Evolutionary conservation across 1,140 invertebrate genomes (phyloP).

Genomic region (Maniola jurtina): DNA sequence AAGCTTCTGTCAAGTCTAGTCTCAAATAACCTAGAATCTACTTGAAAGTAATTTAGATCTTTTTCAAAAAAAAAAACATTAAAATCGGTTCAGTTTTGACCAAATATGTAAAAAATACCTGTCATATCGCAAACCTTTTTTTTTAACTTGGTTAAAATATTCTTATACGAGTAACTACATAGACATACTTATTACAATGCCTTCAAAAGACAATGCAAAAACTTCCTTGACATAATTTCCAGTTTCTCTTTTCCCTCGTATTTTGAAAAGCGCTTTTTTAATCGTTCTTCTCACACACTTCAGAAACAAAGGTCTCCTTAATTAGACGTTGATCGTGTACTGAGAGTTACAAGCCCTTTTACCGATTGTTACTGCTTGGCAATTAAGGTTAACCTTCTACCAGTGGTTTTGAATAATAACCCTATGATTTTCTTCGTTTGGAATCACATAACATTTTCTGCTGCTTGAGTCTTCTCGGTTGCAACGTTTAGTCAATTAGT

Average conservation of each 20-base stretch:
- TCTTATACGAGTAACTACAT: not conserved
- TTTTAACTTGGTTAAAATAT: too few species aligned
- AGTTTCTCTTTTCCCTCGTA: constrained; percentile 15
- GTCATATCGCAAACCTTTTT: too few species aligned
- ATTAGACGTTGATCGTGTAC: constrained; percentile 15
- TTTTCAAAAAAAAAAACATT: too few species aligned
- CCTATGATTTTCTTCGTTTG: not conserved
- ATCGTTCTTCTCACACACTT: constrained; percentile 15
- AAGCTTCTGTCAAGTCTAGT: too few species aligned
- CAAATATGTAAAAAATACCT: too few species aligned
- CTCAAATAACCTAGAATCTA: too few species aligned
- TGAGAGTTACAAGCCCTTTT: constrained; percentile 13
- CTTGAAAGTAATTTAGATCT: too few species aligned
- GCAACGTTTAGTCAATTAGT: too few species aligned
- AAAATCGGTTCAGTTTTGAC: too few species aligned
- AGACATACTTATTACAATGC: not conserved
- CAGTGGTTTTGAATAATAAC: not conserved
- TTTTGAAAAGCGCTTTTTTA: constrained; percentile 17
- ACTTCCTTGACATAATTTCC: constrained; percentile 23
- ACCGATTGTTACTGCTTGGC: not conserved
- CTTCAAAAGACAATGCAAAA: not conserved
- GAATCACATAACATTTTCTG: too few species aligned
- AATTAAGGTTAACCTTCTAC: not conserved
- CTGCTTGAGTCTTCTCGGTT: too few species aligned
- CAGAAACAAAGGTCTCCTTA: constrained; percentile 23